These are phyloP conservation scores for Arrhamphus sclerolepis DNA, from an alignment of 2,797 vertebrate species.

Conservation along the genomic window DNA sequence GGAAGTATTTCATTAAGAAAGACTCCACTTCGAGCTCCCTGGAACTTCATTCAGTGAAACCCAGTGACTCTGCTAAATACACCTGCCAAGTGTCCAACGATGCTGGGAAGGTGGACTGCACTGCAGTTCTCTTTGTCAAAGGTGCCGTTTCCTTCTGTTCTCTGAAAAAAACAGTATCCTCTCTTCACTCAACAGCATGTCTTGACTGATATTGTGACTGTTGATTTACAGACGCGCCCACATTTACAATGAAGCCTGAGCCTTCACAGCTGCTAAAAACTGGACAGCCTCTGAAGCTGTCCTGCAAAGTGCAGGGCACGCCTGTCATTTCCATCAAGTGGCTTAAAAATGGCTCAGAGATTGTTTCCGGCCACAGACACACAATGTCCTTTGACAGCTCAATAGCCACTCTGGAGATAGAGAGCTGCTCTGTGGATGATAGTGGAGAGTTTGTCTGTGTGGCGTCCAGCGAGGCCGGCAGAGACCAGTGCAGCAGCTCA, in stretches of 20 bases:
- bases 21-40: conserved; percentile 89
- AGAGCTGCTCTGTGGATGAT: conserved; percentile 81
- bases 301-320: conserved; percentile 90
- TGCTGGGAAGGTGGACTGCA: conserved; percentile 89
- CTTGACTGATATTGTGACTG: conserved; percentile 53
- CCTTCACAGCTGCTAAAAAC: conserved; percentile 82
- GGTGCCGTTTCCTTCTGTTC: conserved; percentile 81
- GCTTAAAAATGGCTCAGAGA: conserved; percentile 88
- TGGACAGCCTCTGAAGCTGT: conserved; percentile 84
- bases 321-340: conserved; percentile 88
- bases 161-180: conserved; percentile 32
- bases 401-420: conserved; percentile 81
- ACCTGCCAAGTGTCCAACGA: conserved; percentile 92
- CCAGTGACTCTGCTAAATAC: conserved; percentile 89
- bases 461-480: conserved; percentile 91
- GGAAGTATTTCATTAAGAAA: conserved; percentile 91
- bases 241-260: conserved; percentile 89
- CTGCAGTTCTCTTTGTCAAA: conserved; percentile 92
- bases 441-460: conserved; percentile 90
- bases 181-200: conserved; percentile 47
- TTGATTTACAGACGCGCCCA: conserved; percentile 82
- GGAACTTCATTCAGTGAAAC: conserved; percentile 91
- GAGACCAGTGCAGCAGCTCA: conserved; percentile 86
- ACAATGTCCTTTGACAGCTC: conserved; percentile 82
- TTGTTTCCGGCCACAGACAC: conserved; percentile 83